Percentiles rank a stretch among this genome's conserved stretches.
Conservation (phyloP, 2,797 vertebrate genomes). For the Melopsittacus undulatus region DNA sequence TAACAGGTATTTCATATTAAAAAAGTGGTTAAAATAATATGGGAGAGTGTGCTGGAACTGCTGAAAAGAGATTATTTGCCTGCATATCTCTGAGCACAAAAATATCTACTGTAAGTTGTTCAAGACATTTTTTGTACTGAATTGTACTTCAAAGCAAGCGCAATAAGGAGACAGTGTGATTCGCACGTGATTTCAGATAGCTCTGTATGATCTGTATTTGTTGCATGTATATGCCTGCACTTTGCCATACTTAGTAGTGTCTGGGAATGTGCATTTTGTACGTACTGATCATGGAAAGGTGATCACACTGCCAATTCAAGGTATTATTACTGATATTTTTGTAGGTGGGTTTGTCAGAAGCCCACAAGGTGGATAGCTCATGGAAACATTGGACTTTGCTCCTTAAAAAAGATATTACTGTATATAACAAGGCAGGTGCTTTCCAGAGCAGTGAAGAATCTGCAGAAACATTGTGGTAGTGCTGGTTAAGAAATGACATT, state of each 20-base stretch:
- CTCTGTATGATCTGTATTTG: background rate
- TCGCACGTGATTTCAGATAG: background rate
- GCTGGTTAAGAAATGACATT: background rate
- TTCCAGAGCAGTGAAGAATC: background rate
- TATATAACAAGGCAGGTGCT: background rate
- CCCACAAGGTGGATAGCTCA: background rate
- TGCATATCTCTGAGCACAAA: background rate
- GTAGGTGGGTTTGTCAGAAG: background rate
- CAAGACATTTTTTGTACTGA: background rate
- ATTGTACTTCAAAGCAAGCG: background rate
- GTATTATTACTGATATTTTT: background rate
- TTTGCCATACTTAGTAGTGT: background rate
- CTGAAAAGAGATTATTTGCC: background rate
- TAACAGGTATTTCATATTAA: background rate
- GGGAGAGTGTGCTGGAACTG: background rate
- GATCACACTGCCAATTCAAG: background rate
- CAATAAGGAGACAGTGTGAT: background rate
- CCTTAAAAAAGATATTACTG: background rate
- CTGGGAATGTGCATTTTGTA: background rate
- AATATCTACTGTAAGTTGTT: background rate
- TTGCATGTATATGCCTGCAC: fast-evolving
- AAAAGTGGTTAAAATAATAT: background rate
- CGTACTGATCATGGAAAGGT: background rate
- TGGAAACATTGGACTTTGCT: background rate
- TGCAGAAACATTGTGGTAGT: background rate